These are phyloP conservation scores for Chalcosyrphus nemorum DNA, from an alignment of 2,888 invertebrate genomes.

Conservation along the genomic window DNA sequence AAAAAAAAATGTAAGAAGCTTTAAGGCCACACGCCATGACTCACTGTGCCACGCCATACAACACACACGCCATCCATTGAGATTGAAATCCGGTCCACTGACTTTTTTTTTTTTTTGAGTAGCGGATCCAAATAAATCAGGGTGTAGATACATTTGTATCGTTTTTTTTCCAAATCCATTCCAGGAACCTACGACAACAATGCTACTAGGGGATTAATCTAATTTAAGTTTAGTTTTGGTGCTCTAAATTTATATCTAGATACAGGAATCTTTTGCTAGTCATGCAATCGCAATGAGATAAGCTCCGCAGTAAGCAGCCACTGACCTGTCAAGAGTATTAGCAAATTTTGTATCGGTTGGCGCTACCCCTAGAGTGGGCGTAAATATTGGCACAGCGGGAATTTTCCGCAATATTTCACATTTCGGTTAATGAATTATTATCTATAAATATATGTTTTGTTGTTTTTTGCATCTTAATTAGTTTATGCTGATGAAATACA, in stretches of 20 bases:
- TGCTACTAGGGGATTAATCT: background rate
- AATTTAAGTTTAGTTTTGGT: background rate
- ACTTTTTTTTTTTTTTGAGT: background rate
- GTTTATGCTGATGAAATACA: conserved; percentile 12
- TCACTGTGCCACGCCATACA: background rate
- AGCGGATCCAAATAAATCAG: conserved; percentile 40
- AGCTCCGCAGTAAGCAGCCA: conserved; percentile 9
- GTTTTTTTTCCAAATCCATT: background rate
- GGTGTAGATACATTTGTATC: background rate
- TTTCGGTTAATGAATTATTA: background rate
- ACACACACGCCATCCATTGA: background rate
- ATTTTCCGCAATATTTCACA: background rate
- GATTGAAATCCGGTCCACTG: conserved; percentile 46
- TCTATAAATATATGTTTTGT: background rate
- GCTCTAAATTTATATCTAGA: background rate
- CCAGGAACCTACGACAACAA: conserved; percentile 26
- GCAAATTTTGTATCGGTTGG: background rate
- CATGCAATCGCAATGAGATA: conserved; percentile 27
- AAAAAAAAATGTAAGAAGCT: conserved; percentile 7
- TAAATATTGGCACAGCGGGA: conserved; percentile 15
- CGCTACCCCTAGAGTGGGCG: conserved; percentile 1
- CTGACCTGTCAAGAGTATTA: conserved; percentile 25
- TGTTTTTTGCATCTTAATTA: conserved; percentile 2
- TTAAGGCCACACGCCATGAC: conserved; percentile 37
- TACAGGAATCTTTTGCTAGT: too few relatives aligned